Conservation (phyloP, 1,140 invertebrate genomes). For the Drosophila bipectinata region DNA sequence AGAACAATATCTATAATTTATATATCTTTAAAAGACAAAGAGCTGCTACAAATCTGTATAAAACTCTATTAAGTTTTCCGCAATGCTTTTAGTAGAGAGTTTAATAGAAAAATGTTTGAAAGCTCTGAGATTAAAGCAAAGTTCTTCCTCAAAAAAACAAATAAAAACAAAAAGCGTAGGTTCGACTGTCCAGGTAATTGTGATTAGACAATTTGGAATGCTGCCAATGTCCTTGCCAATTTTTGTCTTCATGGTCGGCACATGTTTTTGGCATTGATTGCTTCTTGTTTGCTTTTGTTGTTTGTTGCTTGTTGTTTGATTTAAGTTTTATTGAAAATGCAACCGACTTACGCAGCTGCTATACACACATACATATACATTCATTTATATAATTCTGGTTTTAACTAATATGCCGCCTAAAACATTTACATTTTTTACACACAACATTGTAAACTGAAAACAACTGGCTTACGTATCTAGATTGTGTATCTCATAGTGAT, state of each 20-base stretch:
- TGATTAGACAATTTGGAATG: conserved; percentile 10
- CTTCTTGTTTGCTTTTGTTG: conserved; percentile 30
- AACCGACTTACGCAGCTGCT: conserved; percentile 56
- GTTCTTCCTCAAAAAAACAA: neutral
- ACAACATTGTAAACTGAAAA: conserved; percentile 37
- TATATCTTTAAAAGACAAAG: no score
- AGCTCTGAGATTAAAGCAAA: neutral
- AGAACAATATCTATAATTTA: no score
- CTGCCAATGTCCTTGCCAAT: conserved; percentile 42
- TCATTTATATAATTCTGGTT: conserved; percentile 28
- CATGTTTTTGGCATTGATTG: conserved; percentile 40
- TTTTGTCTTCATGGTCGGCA: conserved; percentile 62
- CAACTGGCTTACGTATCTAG: conserved; percentile 39
- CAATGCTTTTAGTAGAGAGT: no score
- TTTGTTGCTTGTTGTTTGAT: conserved; percentile 39
- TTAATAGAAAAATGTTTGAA: no score
- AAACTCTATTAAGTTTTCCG: no score
- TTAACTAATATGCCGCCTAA: conserved; percentile 39
- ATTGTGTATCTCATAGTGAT: conserved; percentile 27
- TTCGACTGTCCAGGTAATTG: neutral
- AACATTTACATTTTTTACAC: conserved; percentile 22
- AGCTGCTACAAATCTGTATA: no score
- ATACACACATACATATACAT: conserved; percentile 56
- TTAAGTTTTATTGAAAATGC: conserved; percentile 68
- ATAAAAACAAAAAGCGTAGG: neutral